Evolutionary conservation across 2,113 vertebrate species (phyloP), one percentile per base, ranked within the genome.

Genomic region (Planiliza haematocheilus): DNA sequence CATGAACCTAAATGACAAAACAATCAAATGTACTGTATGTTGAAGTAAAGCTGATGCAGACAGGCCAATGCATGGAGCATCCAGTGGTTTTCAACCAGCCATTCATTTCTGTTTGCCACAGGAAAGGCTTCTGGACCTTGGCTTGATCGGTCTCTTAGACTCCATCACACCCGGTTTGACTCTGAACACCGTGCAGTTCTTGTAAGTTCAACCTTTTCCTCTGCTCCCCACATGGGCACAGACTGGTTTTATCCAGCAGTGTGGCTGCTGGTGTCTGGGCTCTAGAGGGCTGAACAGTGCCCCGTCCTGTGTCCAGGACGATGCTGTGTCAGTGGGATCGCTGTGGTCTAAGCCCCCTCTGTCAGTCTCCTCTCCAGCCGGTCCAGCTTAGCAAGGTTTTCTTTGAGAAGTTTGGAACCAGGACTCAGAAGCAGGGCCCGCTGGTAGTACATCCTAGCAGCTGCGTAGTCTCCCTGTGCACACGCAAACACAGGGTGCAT

Each of bases 351-450:
- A 1, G 88, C 51, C 71, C 79, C 86, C 90, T 93, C 56, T 91
- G 95, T 82, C 45, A 95, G 91, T 55, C 94, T 94, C 84, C 94
- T 96, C 90, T 99, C 96, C 51, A 99, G 89, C 50, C 98, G 95
- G 85, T 99, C 96, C 87, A 99, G 77, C 68, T 99, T 99, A 75
- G 96, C 95, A 38, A 99, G 90, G 73, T 99, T 99, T 79, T 99
- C 98, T 88, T 95, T 96, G 60, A 99, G 93, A 55, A 99, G 91
- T 84, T 94, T 96, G 90, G 96, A 98, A 64, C 95, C 93, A 7
- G 98, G 97, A 51, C 94, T 96, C 48, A 99, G 93, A 46, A 91
- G 91, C 55, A 98, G 91, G 13, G 98, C 98, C 79, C 92, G 95
- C 81, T 97, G 90, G 55, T 99, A 99, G 88, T 96, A 98, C 60